phyloP scores from a whole-genome alignment of 2,888 invertebrate genomes.

The Dichetophora obliterata region DNA sequence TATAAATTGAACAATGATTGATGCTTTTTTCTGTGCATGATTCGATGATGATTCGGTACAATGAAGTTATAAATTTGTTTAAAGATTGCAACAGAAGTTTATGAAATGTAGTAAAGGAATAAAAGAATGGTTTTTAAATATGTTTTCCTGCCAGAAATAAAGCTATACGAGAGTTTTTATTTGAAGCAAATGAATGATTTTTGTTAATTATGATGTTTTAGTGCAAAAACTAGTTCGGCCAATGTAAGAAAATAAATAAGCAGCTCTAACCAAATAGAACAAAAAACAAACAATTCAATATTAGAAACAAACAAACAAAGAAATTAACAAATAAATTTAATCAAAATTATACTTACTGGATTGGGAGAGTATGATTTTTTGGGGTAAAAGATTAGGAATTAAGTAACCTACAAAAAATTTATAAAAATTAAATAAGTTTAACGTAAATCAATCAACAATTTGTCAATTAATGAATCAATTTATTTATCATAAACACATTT shows the following conservation, averaged over 20 bases:
- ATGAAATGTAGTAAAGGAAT: neutral
- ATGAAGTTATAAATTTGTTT: too few relatives aligned
- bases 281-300: constrained; percentile 28
- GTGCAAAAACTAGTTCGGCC: constrained; percentile 24
- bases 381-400: constrained; percentile 68
- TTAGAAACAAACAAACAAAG: constrained; percentile 11
- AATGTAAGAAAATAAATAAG: constrained; percentile 7
- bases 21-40: too few relatives aligned
- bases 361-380: constrained; percentile 52
- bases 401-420: constrained; percentile 70
- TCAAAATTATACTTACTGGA: constrained; percentile 52
- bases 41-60: too few relatives aligned
- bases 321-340: constrained; percentile 44
- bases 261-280: constrained; percentile 1
- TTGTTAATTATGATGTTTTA: neutral
- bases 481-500: constrained; percentile 7
- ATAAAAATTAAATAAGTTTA: constrained; percentile 48
- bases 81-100: neutral
- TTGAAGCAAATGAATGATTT: neutral
- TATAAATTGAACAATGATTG: too few relatives aligned
- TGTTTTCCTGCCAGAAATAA: neutral
- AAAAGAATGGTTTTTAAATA: neutral
- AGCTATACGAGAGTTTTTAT: neutral
- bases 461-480: constrained; percentile 26
- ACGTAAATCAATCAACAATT: constrained; percentile 47